phyloP scores from a whole-genome alignment of 1,140 invertebrate species.

The Caenorhabditis inopinata region DNA sequence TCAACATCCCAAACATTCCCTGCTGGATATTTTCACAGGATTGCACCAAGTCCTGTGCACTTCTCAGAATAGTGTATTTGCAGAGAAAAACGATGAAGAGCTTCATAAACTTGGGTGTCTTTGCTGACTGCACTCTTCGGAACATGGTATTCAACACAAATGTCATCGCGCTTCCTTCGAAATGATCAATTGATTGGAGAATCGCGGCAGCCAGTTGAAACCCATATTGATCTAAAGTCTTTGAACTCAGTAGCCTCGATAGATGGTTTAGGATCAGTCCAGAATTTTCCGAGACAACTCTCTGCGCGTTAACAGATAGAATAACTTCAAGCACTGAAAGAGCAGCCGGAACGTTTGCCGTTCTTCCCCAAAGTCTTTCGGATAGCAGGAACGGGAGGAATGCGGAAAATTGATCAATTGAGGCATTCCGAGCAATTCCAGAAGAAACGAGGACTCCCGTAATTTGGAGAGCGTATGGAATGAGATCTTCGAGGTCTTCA shows the following conservation, averaged over 20 bases:
- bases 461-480: constrained; percentile 45
- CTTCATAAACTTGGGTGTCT: constrained; percentile 41
- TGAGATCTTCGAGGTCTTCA: constrained; percentile 33
- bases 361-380: constrained; percentile 30
- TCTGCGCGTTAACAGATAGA: neutral
- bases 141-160: constrained; percentile 18
- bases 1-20: constrained; percentile 38
- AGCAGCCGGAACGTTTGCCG: constrained; percentile 39
- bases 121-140: constrained; percentile 15
- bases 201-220: constrained; percentile 30
- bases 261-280: neutral
- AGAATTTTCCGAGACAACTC: neutral
- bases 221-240: constrained; percentile 38
- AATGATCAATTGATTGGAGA: constrained; percentile 22
- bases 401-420: constrained; percentile 16
- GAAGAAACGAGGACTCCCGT: constrained; percentile 28
- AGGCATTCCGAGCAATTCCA: neutral
- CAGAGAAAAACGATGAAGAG: constrained; percentile 33
- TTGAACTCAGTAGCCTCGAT: constrained; percentile 13
- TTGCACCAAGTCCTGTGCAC: constrained; percentile 18
- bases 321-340: constrained; percentile 37
- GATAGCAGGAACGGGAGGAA: constrained; percentile 36
- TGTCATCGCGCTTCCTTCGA: neutral
- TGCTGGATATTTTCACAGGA: constrained; percentile 31
- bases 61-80: neutral